Evolutionary conservation across 2,888 invertebrate species (phyloP).

Genomic region (Luffia ferchaultella): DNA sequence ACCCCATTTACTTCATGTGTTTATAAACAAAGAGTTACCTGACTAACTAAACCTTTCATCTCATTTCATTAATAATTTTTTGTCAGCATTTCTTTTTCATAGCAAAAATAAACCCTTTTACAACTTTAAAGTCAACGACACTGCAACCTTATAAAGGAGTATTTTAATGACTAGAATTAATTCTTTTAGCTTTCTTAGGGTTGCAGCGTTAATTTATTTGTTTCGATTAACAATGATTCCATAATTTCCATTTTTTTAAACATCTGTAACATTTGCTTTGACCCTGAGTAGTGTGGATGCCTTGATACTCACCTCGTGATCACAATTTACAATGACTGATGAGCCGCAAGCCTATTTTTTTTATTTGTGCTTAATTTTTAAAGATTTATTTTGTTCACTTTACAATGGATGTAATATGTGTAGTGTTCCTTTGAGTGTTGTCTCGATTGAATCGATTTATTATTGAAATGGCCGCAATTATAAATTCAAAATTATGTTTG

Average conservation of each 20-base stretch:
- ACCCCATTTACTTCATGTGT: conserved; percentile 62
- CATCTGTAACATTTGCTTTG: neutral
- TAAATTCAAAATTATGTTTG: conserved; percentile 60
- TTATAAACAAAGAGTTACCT: conserved; percentile 62
- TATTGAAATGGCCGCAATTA: too few species aligned
- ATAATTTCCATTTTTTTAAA: neutral
- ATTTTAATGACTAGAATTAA: too few species aligned
- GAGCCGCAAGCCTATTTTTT: neutral
- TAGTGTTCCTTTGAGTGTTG: too few species aligned
- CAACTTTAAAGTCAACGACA: too few species aligned
- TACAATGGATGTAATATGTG: neutral
- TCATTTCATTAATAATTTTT: conserved; percentile 15
- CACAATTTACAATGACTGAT: neutral
- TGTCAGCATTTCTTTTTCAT: too few species aligned
- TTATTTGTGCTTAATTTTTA: neutral
- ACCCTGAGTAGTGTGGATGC: neutral
- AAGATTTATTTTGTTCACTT: neutral
- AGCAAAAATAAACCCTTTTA: too few species aligned
- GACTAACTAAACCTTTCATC: conserved; percentile 45
- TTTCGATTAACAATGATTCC: neutral
- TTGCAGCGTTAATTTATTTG: neutral
- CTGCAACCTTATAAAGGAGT: neutral
- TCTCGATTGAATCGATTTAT: too few species aligned
- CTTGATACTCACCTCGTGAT: neutral
- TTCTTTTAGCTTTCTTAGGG: neutral